phyloP scores from a whole-genome alignment of 1,140 invertebrate species.

The Temnothorax longispinosus region DNA sequence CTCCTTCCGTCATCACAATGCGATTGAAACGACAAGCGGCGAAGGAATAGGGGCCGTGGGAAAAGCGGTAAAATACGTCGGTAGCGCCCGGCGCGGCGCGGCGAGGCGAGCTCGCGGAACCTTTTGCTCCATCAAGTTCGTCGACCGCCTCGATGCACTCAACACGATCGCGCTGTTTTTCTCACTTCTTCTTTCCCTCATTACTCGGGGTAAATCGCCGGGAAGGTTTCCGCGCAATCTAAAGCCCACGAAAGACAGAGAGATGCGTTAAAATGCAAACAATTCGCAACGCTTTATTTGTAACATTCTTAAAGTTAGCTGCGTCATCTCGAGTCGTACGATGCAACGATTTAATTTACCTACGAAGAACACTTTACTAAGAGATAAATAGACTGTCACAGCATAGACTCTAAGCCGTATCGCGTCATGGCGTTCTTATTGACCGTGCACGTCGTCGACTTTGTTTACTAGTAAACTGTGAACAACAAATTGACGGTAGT shows the following conservation, averaged over 20 bases:
- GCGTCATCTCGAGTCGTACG: neutral
- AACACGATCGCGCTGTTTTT: conserved; percentile 1
- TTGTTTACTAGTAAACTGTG: conserved; percentile 20
- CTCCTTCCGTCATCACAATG: conserved; percentile 33
- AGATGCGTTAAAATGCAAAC: neutral
- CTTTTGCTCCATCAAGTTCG: conserved; percentile 46
- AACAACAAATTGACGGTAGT: neutral
- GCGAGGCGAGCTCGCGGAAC: conserved; percentile 5
- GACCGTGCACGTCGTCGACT: neutral
- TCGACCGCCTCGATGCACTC: conserved; percentile 36
- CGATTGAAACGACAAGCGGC: neutral
- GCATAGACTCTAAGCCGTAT: neutral
- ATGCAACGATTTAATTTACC: neutral
- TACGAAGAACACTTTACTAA: neutral
- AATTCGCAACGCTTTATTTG: neutral
- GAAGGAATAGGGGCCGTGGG: conserved; percentile 52
- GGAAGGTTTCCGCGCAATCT: neutral
- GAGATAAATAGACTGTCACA: conserved; percentile 11
- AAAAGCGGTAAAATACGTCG: conserved; percentile 42
- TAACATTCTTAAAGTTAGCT: neutral
- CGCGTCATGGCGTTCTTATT: conserved; percentile 4
- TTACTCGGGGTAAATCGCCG: neutral
- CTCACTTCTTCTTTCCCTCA: neutral
- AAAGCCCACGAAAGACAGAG: neutral
- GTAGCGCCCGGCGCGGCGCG: conserved; percentile 29